Base-by-base conservation (phyloP, 2,888 invertebrate genomes). In the Megastigmus dorsalis region DNA sequence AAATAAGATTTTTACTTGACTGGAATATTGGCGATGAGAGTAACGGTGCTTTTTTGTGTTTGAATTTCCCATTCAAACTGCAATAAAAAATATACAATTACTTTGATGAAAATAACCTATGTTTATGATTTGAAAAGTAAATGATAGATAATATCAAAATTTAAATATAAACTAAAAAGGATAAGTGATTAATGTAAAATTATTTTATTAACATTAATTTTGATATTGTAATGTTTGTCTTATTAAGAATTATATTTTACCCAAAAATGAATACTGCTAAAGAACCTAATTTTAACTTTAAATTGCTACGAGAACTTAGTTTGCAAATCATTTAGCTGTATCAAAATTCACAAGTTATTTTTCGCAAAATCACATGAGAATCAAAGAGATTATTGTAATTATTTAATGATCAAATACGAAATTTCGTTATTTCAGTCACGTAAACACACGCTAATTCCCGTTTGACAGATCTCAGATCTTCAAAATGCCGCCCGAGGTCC, bases 21-120 rank as follows among this genome's bases (percentile, higher is more conserved):
- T 86, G 28, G 82, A 79, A 77, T 85, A 85, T 68, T 82, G 82
- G 62, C 83, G 78, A 69, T 81, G 82, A 57, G 79, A 68, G 59
- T 81, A 81, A 63, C 80, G 81, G 69, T 80, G 81, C 57, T 76
- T 81, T 78, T 84, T 87, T 50, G 78, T 78, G 66, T 80, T 82
- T 48, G 82, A 80, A 82, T 87, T 87, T 73, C 86, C 87, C 87
- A 87, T 87, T 82, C 84, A 79, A 60, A 26, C 73, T 71, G n/a
- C n/a, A n/a, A n/a, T n/a, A n/a, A 30, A 33, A 70, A 57, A 26
- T 55, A 43, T 28, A 54, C 36, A 52, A 52, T 33, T 13, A 26
- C 36, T 60, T 52, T 30, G 13, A 33, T n/a, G 28, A 3, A 50
- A 23, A 30, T 33, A 33, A 18, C 10, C 38, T n/a, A 15, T 28